Evolutionary conservation across 2,797 vertebrate species (phyloP).

Genomic region (Setipinna tenuifilis): DNA sequence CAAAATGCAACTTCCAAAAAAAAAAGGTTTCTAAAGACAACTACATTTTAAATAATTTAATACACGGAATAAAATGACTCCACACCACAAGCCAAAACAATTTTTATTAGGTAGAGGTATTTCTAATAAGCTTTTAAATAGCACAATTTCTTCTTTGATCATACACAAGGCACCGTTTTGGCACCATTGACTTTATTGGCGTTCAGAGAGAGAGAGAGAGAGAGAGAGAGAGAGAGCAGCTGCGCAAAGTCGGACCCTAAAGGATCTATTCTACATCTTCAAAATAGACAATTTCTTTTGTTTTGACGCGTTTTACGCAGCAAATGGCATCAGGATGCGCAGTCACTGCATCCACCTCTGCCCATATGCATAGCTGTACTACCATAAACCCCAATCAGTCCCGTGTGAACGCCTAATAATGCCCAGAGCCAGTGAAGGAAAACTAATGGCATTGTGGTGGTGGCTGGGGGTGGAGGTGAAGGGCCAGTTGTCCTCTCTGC

Average conservation of each 20-base stretch:
- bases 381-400: background rate
- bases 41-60: no score
- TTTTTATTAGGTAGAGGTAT: no score
- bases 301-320: background rate
- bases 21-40: no score
- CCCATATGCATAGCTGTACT: background rate
- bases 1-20: no score
- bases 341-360: background rate
- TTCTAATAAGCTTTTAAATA: no score
- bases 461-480: background rate
- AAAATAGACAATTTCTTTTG: background rate
- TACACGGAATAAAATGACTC: no score
- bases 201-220: no score
- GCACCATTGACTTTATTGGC: no score
- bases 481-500: background rate
- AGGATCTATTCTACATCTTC: no score
- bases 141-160: no score
- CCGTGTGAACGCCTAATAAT: background rate
- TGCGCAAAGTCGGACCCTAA: background rate
- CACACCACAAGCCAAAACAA: no score
- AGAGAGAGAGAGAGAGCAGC: background rate
- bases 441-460: background rate
- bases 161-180: no score
- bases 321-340: background rate
- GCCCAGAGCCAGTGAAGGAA: background rate